A percentile compares a stretch with the other conserved stretches of the same genome.
These are phyloP conservation scores for Naso thynnoides DNA, from an alignment of 2,797 vertebrate species.

Conservation along the genomic window DNA sequence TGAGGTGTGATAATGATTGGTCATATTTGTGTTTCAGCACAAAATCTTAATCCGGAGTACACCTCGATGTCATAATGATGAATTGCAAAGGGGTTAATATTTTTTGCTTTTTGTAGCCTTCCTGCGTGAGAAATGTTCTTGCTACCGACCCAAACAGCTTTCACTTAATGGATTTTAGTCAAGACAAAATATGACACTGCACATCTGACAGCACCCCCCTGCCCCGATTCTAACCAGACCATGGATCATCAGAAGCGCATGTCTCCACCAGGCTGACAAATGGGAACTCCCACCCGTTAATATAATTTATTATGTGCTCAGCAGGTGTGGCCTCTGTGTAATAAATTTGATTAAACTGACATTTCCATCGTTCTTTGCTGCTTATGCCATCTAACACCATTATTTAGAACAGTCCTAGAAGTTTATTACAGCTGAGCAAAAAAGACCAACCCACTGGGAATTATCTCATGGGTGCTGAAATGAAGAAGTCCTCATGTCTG, in stretches of 20 bases:
- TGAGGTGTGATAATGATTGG: slow-evolving; percentile 17
- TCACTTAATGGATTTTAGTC: background rate
- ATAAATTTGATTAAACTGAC: slow-evolving; percentile 16
- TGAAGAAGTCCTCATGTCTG: slow-evolving; percentile 22
- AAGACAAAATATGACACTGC: slow-evolving; percentile 8
- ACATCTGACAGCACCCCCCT: background rate
- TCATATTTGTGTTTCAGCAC: slow-evolving; percentile 37
- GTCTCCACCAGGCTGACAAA: slow-evolving; percentile 17
- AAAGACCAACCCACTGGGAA: background rate
- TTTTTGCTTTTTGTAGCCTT: slow-evolving; percentile 11
- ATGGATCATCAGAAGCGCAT: slow-evolving; percentile 5
- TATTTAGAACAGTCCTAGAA: background rate
- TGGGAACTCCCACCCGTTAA: background rate
- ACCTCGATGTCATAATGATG: slow-evolving; percentile 53
- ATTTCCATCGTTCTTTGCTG: slow-evolving; percentile 6
- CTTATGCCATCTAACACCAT: background rate
- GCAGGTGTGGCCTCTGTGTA: background rate
- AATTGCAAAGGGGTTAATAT: slow-evolving; percentile 45
- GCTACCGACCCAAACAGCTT: slow-evolving; percentile 1
- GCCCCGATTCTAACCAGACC: background rate
- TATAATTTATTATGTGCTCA: slow-evolving; percentile 11
- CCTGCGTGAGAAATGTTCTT: background rate
- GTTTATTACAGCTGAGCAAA: background rate
- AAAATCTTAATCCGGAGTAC: slow-evolving; percentile 49
- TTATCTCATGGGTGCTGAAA: background rate